Conservation (phyloP, 1,140 invertebrate species). For the Atta cephalotes region DNA sequence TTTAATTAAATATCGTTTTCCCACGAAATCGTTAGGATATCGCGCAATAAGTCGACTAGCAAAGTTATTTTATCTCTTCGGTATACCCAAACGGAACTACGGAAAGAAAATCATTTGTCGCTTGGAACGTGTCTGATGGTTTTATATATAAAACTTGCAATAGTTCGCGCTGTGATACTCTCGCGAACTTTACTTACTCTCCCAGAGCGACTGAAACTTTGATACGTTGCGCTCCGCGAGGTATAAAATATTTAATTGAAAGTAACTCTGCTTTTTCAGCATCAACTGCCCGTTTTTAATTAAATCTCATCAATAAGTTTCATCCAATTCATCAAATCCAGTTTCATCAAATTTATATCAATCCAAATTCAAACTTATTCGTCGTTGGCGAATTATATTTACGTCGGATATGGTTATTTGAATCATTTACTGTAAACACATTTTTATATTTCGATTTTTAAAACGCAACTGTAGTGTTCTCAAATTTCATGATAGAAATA, state of each 20-base stretch:
- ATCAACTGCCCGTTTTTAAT: slow-evolving; percentile 21
- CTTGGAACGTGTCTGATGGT: slow-evolving; percentile 47
- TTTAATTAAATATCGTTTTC: slow-evolving; percentile 60
- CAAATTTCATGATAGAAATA: not conserved
- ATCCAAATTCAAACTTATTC: not conserved
- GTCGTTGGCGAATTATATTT: not conserved
- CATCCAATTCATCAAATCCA: not conserved
- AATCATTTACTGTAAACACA: not conserved
- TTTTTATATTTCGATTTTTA: slow-evolving; percentile 1
- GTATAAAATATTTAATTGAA: slow-evolving; percentile 49
- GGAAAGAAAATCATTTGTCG: slow-evolving; percentile 60
- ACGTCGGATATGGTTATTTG: not conserved
- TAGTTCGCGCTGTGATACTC: slow-evolving; percentile 42
- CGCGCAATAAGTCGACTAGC: slow-evolving; percentile 50
- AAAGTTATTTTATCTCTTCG: slow-evolving; percentile 48
- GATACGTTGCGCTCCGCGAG: slow-evolving; percentile 19
- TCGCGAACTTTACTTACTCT: slow-evolving; percentile 32
- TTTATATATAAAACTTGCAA: slow-evolving; percentile 52
- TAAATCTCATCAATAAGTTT: slow-evolving; percentile 14
- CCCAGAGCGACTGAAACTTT: slow-evolving; percentile 51
- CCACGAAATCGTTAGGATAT: slow-evolving; percentile 34
- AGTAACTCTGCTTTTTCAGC: slow-evolving; percentile 26
- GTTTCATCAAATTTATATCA: not conserved
- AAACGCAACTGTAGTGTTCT: not conserved
- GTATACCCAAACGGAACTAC: slow-evolving; percentile 32